phyloP scores from a whole-genome alignment of 2,888 invertebrate species.

The Balanococcus diminutus region DNA sequence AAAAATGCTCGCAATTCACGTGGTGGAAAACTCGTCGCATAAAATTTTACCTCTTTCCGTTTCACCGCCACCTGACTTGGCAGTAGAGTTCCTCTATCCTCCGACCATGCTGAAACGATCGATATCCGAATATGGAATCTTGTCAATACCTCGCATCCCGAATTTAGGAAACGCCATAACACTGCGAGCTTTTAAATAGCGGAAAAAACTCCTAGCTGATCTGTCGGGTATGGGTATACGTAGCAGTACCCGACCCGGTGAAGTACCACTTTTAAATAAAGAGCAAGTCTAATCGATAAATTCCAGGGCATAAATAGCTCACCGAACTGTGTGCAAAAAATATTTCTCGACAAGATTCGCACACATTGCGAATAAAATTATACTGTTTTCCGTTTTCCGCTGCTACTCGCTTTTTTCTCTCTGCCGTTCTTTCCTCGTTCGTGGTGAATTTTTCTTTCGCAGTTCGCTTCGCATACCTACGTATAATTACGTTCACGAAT shows the following conservation, averaged over 20 bases:
- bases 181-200: slow-evolving; percentile 13
- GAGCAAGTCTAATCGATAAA: slow-evolving; percentile 44
- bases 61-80: not conserved
- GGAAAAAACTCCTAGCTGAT: slow-evolving; percentile 24
- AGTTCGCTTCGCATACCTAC: not conserved
- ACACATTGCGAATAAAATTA: slow-evolving; percentile 21
- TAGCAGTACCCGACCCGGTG: not conserved
- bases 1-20: not conserved
- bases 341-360: slow-evolving; percentile 21
- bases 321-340: slow-evolving; percentile 31
- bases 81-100: not conserved
- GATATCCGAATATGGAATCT: not conserved
- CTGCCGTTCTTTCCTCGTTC: not conserved
- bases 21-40: not conserved
- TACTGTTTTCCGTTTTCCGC: slow-evolving; percentile 7
- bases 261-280: slow-evolving; percentile 35
- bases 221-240: too few relatives aligned
- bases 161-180: not conserved
- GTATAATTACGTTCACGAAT: not conserved
- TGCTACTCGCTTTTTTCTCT: not conserved
- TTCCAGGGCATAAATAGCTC: slow-evolving; percentile 49
- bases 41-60: not conserved
- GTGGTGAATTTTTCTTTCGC: not conserved
- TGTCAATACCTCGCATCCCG: not conserved
- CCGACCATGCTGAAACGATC: not conserved